Percentiles rank a stretch among this genome's conserved stretches.
These are phyloP conservation scores for Penaeus indicus DNA, from an alignment of 1,140 invertebrate genomes.

Conservation along the genomic window DNA sequence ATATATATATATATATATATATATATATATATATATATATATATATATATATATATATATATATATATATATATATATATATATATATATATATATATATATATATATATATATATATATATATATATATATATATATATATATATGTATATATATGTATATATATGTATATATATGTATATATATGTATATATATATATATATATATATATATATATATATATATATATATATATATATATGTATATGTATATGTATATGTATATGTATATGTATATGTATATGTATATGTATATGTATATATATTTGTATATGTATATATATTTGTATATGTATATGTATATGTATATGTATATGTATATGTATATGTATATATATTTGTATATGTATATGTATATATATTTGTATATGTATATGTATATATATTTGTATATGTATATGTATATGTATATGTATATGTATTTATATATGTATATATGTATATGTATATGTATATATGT, in stretches of 20 bases:
- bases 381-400: conserved; percentile 17
- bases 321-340: neutral
- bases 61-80: neutral
- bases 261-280: conserved; percentile 24
- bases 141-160: conserved; percentile 24
- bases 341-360: too few species aligned
- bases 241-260: conserved; percentile 41
- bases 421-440: neutral
- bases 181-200: conserved; percentile 9
- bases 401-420: neutral
- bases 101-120: conserved; percentile 1
- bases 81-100: neutral
- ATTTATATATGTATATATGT: conserved; percentile 7
- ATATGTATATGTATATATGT: conserved; percentile 30
- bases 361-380: conserved; percentile 2
- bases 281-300: conserved; percentile 21
- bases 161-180: conserved; percentile 36
- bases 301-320: conserved; percentile 24
- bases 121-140: too few species aligned
- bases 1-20: too few species aligned
- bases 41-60: neutral
- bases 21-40: neutral
- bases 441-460: too few species aligned
- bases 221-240: conserved; percentile 26
- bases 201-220: conserved; percentile 35